Percentiles rank a stretch among this genome's conserved stretches.
Evolutionary conservation across 2,797 vertebrate genomes (phyloP).

Genomic region (Chrosomus eos): DNA sequence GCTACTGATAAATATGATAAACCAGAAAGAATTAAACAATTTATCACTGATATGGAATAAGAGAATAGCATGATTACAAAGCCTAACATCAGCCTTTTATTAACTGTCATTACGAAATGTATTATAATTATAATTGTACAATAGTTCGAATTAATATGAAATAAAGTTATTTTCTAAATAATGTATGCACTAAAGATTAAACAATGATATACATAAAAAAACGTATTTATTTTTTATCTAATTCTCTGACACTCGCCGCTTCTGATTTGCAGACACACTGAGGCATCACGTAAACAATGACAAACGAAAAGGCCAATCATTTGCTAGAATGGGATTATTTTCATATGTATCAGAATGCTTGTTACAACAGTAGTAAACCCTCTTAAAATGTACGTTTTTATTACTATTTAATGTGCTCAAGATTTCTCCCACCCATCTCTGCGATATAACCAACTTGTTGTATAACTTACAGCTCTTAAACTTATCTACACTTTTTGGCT

Average conservation of each 20-base stretch:
- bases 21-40: too few relatives aligned
- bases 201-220: not conserved
- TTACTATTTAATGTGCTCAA: not conserved
- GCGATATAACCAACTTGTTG: not conserved
- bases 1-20: not conserved
- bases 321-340: not conserved
- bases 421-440: not conserved
- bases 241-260: not conserved
- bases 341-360: not conserved
- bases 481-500: fast-evolving
- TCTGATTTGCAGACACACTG: not conserved
- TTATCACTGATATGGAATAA: not conserved
- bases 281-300: not conserved
- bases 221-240: too few relatives aligned
- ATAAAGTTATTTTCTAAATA: not conserved
- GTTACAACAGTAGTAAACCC: not conserved
- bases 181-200: not conserved
- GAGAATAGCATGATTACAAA: not conserved
- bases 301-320: not conserved
- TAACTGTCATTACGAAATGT: not conserved
- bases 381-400: not conserved
- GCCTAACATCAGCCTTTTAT: too few relatives aligned
- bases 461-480: not conserved
- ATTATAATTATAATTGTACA: not conserved
- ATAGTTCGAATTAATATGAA: not conserved